phyloP scores from a whole-genome alignment of 2,797 vertebrate genomes.

The Acanthiza pusilla region DNA sequence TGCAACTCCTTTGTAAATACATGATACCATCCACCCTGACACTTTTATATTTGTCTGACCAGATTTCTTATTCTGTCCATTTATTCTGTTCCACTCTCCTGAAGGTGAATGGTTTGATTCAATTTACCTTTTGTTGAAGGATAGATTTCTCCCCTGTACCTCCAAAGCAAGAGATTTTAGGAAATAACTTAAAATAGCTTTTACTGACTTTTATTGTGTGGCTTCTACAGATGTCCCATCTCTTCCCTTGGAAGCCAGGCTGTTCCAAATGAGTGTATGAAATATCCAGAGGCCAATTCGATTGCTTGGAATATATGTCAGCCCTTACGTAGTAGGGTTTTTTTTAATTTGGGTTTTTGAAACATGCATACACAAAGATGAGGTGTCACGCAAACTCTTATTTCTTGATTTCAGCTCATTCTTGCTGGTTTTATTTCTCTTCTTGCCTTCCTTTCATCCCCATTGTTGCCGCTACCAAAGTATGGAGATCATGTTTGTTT shows the following conservation, averaged over 20 bases:
- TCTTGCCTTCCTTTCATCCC: neutral
- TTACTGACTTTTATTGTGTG: neutral
- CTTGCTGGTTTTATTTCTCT: neutral
- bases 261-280: neutral
- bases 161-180: neutral
- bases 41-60: neutral
- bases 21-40: neutral
- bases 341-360: neutral
- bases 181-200: neutral
- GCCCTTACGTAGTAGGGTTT: neutral
- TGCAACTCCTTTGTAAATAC: neutral
- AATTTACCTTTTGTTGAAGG: neutral
- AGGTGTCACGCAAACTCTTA: neutral
- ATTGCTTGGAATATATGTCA: neutral
- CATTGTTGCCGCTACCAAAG: neutral
- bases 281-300: neutral
- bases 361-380: neutral
- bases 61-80: neutral
- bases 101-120: neutral
- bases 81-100: neutral
- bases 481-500: neutral
- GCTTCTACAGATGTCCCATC: neutral
- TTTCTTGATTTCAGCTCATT: neutral
- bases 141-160: rapidly evolving
- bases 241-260: neutral